phyloP scores from a whole-genome alignment of 2,113 vertebrate genomes.

The Raphicerus campestris region DNA sequence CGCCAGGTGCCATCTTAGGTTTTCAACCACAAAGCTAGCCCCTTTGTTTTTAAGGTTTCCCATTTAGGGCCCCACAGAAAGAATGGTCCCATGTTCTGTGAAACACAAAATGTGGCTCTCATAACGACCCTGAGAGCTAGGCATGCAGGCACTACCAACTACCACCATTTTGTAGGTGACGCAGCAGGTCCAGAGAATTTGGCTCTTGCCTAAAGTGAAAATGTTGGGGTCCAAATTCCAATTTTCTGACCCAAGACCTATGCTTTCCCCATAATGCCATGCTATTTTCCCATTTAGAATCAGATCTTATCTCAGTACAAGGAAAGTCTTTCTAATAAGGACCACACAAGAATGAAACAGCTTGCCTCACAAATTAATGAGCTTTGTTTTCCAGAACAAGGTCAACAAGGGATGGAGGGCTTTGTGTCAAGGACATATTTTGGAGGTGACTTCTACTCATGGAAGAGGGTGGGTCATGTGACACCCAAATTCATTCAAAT shows the following conservation, averaged over 20 bases:
- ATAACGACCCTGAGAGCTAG: not conserved
- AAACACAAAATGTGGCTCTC: not conserved
- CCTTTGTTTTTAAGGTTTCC: no score
- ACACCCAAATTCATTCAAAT: not conserved
- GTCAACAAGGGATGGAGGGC: not conserved
- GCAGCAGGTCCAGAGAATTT: not conserved
- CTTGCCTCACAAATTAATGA: not conserved
- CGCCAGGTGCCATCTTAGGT: no score
- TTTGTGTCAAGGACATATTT: not conserved
- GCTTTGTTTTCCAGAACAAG: not conserved
- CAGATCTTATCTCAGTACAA: not conserved
- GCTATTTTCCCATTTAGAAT: not conserved
- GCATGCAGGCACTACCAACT: no score
- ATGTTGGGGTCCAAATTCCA: not conserved
- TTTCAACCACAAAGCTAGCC: no score
- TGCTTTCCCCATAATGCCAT: not conserved
- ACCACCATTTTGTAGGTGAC: not conserved
- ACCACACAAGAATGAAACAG: not conserved
- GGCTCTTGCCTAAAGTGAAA: not conserved
- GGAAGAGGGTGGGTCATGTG: not conserved
- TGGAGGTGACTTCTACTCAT: not conserved
- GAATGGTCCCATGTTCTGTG: not conserved
- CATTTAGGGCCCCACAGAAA: no score
- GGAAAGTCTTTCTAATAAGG: not conserved
- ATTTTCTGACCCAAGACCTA: not conserved